A percentile compares a stretch with the other conserved stretches of the same genome.
Evolutionary conservation across 1,140 invertebrate genomes (phyloP).

Genomic region (Drosophila persimilis): DNA sequence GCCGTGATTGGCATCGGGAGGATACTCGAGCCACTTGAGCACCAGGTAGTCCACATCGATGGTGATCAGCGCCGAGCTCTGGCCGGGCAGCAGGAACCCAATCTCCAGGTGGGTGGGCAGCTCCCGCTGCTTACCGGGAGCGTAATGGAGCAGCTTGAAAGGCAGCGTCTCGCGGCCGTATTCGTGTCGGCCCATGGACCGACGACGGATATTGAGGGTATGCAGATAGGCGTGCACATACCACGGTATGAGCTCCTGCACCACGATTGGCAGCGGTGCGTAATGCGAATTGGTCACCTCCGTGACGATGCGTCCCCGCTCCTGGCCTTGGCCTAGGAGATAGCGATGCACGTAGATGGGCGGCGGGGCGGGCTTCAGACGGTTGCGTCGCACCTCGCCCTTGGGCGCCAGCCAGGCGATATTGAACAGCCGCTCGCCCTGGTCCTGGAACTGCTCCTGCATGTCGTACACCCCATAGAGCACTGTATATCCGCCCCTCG

Average conservation of each 20-base stretch:
- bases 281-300: conserved; percentile 91
- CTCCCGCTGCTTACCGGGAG: conserved; percentile 92
- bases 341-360: conserved; percentile 91
- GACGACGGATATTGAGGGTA: conserved; percentile 87
- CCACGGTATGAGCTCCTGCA: conserved; percentile 95
- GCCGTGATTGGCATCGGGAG: conserved; percentile 99
- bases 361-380: conserved; percentile 84
- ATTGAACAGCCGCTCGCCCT: conserved; percentile 86
- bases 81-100: conserved; percentile 90
- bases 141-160: conserved; percentile 87
- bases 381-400: conserved; percentile 82
- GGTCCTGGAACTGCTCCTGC: conserved; percentile 67
- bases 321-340: conserved; percentile 93
- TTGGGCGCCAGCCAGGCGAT: conserved; percentile 84
- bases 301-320: conserved; percentile 93
- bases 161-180: conserved; percentile 78
- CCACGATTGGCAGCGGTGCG: conserved; percentile 87
- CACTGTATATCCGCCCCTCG: conserved; percentile 87
- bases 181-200: conserved; percentile 49
- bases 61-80: conserved; percentile 91
- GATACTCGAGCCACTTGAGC: conserved; percentile 99
- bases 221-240: conserved; percentile 96
- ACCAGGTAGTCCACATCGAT: conserved; percentile 97
- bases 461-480: conserved; percentile 89
- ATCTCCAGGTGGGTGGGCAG: conserved; percentile 96